These are phyloP conservation scores for Chirona hameri DNA, from an alignment of 2,888 invertebrate genomes.

Conservation along the genomic window DNA sequence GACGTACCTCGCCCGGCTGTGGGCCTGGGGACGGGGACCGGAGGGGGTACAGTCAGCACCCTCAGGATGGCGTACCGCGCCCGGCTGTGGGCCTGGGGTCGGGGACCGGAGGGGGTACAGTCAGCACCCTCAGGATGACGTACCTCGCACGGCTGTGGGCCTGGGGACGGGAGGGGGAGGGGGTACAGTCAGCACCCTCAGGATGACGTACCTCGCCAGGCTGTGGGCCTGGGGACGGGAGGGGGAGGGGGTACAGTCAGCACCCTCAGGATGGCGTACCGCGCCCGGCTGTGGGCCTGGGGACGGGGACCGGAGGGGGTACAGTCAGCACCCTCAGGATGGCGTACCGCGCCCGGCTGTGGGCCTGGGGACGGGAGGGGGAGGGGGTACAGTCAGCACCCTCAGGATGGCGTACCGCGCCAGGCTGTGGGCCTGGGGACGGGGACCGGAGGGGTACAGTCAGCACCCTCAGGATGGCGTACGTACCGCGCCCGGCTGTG, in stretches of 20 bases:
- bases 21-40: constrained; percentile 48
- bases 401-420: constrained; percentile 80
- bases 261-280: constrained; percentile 83
- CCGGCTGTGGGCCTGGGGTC: constrained; percentile 45
- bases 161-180: constrained; percentile 50
- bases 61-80: constrained; percentile 80
- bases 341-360: constrained; percentile 66
- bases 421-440: constrained; percentile 45
- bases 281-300: constrained; percentile 48
- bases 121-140: constrained; percentile 79
- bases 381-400: no score
- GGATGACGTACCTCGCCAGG: constrained; percentile 73
- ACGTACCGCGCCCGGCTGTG: constrained; percentile 66
- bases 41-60: no score
- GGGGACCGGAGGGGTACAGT: no score
- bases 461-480: no score
- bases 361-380: constrained; percentile 48
- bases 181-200: constrained; percentile 75
- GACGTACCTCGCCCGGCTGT: constrained; percentile 66
- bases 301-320: no score
- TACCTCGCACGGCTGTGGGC: constrained; percentile 59
- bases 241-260: no score
- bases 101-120: no score
- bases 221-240: constrained; percentile 47
- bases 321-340: constrained; percentile 78